Conservation (phyloP, 2,888 invertebrate species). For the Zaprionus obscuricornis region DNA sequence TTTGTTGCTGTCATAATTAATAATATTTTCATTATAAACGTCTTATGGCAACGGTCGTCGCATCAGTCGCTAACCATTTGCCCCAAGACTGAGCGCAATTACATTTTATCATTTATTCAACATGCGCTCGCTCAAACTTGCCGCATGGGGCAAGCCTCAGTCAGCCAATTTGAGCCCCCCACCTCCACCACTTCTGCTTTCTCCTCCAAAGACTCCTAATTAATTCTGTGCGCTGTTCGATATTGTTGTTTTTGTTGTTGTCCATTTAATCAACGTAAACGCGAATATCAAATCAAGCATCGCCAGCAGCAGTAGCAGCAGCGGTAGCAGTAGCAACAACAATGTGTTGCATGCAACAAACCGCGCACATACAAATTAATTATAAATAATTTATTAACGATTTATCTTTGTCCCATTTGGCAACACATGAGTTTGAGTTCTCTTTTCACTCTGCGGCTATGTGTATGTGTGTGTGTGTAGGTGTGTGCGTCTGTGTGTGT, state of each 20-base stretch:
- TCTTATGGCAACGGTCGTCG: constrained; percentile 62
- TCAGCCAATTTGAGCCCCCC: neutral
- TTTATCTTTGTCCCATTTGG: constrained; percentile 71
- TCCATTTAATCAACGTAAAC: constrained; percentile 78
- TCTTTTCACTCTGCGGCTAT: constrained; percentile 2
- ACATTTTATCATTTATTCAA: constrained; percentile 79
- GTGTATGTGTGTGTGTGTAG: neutral
- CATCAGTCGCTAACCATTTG: constrained; percentile 34
- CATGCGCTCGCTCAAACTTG: constrained; percentile 63
- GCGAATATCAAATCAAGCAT: constrained; percentile 75
- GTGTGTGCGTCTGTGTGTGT: constrained; percentile 20
- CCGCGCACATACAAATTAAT: constrained; percentile 73
- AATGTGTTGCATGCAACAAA: constrained; percentile 47
- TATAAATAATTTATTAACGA: constrained; percentile 80
- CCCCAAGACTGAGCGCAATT: constrained; percentile 61
- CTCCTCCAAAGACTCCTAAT: constrained; percentile 59
- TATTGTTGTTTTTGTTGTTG: constrained; percentile 22
- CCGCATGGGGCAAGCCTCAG: constrained; percentile 21
- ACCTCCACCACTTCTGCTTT: constrained; percentile 2
- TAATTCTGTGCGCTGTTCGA: constrained; percentile 62
- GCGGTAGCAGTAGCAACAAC: constrained; percentile 23
- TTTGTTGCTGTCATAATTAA: constrained; percentile 71
- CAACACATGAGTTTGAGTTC: constrained; percentile 63
- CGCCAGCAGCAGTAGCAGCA: constrained; percentile 28
- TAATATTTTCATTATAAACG: constrained; percentile 79